A percentile compares a stretch with the other conserved stretches of the same genome.
Evolutionary conservation across 2,888 invertebrate genomes (phyloP).

Genomic region (Gibbula magus): DNA sequence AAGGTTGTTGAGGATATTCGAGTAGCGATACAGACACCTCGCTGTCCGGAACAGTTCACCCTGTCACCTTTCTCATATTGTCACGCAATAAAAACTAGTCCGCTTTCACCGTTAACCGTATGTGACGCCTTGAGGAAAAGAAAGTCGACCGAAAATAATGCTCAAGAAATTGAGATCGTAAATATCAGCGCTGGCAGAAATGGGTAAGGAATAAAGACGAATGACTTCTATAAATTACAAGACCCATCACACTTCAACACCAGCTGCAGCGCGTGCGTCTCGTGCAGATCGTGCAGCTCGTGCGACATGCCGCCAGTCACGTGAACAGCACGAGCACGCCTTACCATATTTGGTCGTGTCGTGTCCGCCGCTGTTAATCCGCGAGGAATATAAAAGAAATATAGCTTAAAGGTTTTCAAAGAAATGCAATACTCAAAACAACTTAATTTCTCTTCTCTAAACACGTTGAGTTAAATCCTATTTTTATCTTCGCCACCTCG

Average conservation of each 20-base stretch:
- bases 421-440: not conserved
- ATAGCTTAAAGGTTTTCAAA: not conserved
- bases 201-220: constrained; percentile 7
- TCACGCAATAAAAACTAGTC: not conserved
- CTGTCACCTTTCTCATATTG: not conserved
- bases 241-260: not conserved
- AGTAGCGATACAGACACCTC: not conserved
- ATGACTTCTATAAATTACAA: not conserved
- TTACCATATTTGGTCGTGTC: not conserved
- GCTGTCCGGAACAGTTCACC: not conserved
- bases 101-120: not conserved
- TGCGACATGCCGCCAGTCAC: not conserved
- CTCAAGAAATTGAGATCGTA: constrained; percentile 23
- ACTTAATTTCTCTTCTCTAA: not conserved
- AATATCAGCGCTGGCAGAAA: constrained; percentile 9
- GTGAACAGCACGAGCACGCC: not conserved
- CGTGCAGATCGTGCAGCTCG: not conserved
- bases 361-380: not conserved
- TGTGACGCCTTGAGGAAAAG: not conserved
- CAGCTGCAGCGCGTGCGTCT: constrained; percentile 2
- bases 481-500: too few species aligned
- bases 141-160: constrained; percentile 11
- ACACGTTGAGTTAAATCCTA: not conserved
- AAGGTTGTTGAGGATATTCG: not conserved
- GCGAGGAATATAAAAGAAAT: not conserved